Evolutionary conservation across 2,113 vertebrate species (phyloP), one percentile per base, ranked within the genome.

Genomic region (Danionella cerebrum): DNA sequence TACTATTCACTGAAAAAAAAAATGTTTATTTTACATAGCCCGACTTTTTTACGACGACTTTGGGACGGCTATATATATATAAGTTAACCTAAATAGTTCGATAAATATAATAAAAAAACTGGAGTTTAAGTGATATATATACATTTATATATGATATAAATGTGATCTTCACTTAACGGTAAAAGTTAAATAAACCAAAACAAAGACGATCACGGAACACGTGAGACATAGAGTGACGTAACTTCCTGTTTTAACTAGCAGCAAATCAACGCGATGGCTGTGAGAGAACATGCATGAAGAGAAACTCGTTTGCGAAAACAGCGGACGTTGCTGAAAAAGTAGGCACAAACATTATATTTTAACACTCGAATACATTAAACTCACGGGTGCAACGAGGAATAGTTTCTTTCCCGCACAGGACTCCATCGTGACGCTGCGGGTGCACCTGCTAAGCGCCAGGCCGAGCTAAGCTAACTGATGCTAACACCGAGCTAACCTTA

Each of bases 221-320:
- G 2, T 2, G 14, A 19, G 2, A 9, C 25, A 2, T 33, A 31
- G 0, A 1, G 16, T 45, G 57, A 60, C 39, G 39, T 9, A 19
- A 45, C 12, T 60, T 60, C 57, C 57, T 24, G 39, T 42, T 12
- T 6, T 14, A 18, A 31, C 6, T 10, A 11, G 2, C 22, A 21
- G 57, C 57, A 19, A 60, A 44, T 60, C 57, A 60, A 29, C 38
- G 57, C 39, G 14, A 33, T 45, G 13, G 57, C 42, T 14, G 57
- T 25, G 24, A 38, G 39, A 18, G 16, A 44, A 13, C 57, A 60
- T 60, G 57, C 19, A 29, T 19, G 39, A 31, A 16, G 2, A 6
- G 39, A 59, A 4, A 7, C 39, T 16, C 10, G 25, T 21, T 60
- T 60, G 39, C 14, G 57, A 60, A 45, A 60, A 19, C 57, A 31